A percentile compares a stretch with the other conserved stretches of the same genome.
Evolutionary conservation across 2,888 invertebrate genomes (phyloP).

Genomic region (Nomada flava): DNA sequence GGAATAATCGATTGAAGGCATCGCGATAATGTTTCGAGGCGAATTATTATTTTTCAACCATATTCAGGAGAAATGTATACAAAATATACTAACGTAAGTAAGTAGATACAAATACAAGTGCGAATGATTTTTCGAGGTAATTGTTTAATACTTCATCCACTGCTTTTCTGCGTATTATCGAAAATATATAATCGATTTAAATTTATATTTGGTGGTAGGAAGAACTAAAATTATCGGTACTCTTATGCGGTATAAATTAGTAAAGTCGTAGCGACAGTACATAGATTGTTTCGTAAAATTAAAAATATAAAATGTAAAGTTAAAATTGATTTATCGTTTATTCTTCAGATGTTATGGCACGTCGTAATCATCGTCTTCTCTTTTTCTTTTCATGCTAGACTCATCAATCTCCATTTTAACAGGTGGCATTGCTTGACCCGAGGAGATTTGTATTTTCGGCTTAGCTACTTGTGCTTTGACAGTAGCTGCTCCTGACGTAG

Average conservation of each 20-base stretch:
- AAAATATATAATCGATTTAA: conserved; percentile 17
- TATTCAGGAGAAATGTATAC: background rate
- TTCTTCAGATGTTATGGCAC: conserved; percentile 72
- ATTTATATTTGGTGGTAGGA: conserved; percentile 3
- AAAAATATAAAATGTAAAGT: conserved; percentile 26
- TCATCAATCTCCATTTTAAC: conserved; percentile 80
- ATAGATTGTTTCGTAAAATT: conserved; percentile 5
- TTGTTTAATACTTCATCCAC: conserved; percentile 14
- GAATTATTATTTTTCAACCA: background rate
- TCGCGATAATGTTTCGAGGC: background rate
- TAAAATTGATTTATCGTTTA: background rate
- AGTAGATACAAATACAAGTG: background rate
- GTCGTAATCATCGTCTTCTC: conserved; percentile 82
- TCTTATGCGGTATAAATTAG: background rate
- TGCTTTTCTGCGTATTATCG: background rate
- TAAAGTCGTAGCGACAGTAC: background rate
- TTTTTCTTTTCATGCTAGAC: conserved; percentile 76
- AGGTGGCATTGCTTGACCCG: conserved; percentile 74
- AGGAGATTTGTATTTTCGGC: conserved; percentile 80
- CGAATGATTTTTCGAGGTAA: background rate
- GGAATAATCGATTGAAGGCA: too few relatives aligned
- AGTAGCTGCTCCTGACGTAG: conserved; percentile 66
- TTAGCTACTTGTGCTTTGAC: conserved; percentile 77
- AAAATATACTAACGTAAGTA: background rate
- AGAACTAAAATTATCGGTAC: background rate